Percentiles rank a stretch among this genome's conserved stretches.
These are phyloP conservation scores for Ochotona curzoniae DNA, from an alignment of 2,113 vertebrate genomes.

Conservation along the genomic window DNA sequence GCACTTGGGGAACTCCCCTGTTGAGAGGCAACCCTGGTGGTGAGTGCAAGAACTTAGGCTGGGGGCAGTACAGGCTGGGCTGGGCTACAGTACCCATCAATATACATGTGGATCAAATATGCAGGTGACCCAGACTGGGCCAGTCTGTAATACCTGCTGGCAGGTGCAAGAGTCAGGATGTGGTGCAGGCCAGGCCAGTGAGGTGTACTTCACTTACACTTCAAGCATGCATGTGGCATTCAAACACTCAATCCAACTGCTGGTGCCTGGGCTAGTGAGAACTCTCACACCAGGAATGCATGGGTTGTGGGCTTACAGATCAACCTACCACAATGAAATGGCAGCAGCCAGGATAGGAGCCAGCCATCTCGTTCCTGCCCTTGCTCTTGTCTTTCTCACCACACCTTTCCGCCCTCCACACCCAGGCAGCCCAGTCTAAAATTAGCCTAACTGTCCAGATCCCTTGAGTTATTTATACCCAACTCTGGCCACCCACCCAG, in stretches of 20 bases:
- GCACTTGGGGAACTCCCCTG: no score
- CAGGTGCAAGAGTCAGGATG: no score
- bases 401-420: conserved; percentile 30
- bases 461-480: conserved; percentile 57
- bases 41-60: no score
- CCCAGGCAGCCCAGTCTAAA: conserved; percentile 27
- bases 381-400: not conserved
- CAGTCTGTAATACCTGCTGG: no score
- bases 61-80: no score
- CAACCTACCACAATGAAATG: not conserved
- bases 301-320: not conserved
- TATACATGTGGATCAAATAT: no score
- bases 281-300: not conserved
- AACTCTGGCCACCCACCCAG: conserved; percentile 49
- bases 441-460: not conserved
- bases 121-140: no score
- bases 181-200: not conserved
- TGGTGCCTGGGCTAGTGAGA: not conserved
- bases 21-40: no score
- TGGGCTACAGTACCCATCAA: no score
- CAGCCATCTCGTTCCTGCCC: not conserved
- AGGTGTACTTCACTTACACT: not conserved
- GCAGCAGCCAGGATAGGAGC: not conserved
- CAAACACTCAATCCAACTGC: not conserved
- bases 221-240: not conserved